These are phyloP conservation scores for Trissonchulus sp. DNA, from an alignment of 2,888 invertebrate genomes.

Conservation along the genomic window DNA sequence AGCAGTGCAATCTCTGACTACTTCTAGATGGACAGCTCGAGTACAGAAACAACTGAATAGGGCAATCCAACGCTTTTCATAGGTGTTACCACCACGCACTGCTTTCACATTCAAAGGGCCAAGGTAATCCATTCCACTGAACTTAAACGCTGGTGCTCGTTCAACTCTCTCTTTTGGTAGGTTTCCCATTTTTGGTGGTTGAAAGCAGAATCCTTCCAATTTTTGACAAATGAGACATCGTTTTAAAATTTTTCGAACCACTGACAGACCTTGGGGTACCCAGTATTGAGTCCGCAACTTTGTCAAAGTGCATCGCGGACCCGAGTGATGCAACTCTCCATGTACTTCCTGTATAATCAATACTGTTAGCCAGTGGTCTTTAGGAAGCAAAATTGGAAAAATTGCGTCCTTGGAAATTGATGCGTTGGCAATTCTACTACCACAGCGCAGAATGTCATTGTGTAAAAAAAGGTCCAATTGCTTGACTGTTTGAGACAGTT, in stretches of 20 bases:
- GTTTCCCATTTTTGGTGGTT: too few species aligned
- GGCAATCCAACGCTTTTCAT: slow-evolving; percentile 48
- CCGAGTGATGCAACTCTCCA: background rate
- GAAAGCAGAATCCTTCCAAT: slow-evolving; percentile 17
- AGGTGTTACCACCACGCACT: slow-evolving; percentile 39
- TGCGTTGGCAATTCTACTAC: slow-evolving; percentile 23
- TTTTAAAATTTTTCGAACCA: slow-evolving; percentile 20
- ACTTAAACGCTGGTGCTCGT: slow-evolving; percentile 18
- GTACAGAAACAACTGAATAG: slow-evolving; percentile 53
- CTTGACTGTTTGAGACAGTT: too few species aligned
- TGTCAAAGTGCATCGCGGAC: slow-evolving; percentile 19
- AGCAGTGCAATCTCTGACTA: slow-evolving; percentile 45
- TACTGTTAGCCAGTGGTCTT: background rate
- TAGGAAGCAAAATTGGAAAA: slow-evolving; percentile 24
- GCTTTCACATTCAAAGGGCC: slow-evolving; percentile 49
- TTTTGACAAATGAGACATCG: slow-evolving; percentile 25
- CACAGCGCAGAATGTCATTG: slow-evolving; percentile 29
- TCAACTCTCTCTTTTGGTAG: slow-evolving; percentile 28
- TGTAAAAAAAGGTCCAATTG: too few species aligned
- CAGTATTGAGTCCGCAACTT: slow-evolving; percentile 21
- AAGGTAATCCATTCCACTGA: slow-evolving; percentile 50
- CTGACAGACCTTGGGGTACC: slow-evolving; percentile 27
- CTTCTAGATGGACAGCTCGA: slow-evolving; percentile 52
- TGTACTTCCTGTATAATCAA: slow-evolving; percentile 1
- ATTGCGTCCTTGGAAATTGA: slow-evolving; percentile 10